phyloP scores from a whole-genome alignment of 2,797 vertebrate species.

The Emys orbicularis region DNA sequence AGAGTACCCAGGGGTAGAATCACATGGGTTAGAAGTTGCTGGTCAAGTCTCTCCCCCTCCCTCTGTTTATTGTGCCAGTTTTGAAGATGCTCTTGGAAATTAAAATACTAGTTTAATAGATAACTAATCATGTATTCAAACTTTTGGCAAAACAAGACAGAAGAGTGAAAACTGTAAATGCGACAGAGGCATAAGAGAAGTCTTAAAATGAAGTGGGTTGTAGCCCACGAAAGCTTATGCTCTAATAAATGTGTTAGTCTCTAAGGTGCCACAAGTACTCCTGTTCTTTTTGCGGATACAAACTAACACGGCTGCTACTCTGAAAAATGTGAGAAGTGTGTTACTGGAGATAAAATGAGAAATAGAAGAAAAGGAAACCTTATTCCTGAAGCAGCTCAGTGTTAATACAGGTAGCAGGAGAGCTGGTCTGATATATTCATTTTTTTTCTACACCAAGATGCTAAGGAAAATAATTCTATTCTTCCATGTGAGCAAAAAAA shows the following conservation, averaged over 20 bases:
- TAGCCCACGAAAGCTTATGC: too few species aligned
- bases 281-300: too few species aligned
- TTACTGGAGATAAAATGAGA: background rate
- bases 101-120: too few species aligned
- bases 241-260: too few species aligned
- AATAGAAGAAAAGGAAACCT: background rate
- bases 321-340: background rate
- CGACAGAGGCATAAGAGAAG: background rate
- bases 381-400: background rate
- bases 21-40: background rate
- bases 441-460: background rate
- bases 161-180: slow-evolving; percentile 6
- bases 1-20: background rate
- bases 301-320: too few species aligned
- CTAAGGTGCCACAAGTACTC: too few species aligned
- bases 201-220: background rate
- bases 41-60: background rate
- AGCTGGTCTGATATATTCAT: background rate
- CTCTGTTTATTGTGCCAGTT: background rate
- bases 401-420: background rate
- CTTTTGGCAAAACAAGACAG: background rate
- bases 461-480: background rate
- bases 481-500: background rate
- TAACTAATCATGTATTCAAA: too few species aligned
- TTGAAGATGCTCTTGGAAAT: background rate